Base-by-base conservation (phyloP, 1,140 invertebrate species). In the Hypsibius dujardini region DNA sequence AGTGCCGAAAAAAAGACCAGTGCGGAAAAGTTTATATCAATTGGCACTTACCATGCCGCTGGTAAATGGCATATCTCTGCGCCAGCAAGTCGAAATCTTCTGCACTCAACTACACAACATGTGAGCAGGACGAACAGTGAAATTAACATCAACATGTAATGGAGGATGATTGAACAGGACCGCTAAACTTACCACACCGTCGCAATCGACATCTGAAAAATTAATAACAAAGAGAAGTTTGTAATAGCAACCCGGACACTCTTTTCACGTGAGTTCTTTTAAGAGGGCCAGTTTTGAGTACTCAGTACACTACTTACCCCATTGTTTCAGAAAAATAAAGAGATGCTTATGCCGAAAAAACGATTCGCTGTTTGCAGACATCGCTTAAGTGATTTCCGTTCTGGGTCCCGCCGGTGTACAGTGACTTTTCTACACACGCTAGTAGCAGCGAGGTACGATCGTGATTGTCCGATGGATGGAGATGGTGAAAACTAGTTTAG, bases 1-100 rank as follows among this genome's bases (percentile, higher is more conserved):
- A 28, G 28, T 28, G 28, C 28, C 28, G 28, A 70, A 70, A 71
- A 3, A 71, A 71, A 47, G 47, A 0, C 7, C 50, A 56, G 50
- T 56, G n/a, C 50, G 7, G 50, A 12, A 56, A 56, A 12, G 50
- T 56, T 70, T 7, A 71, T 46, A 14, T 15, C 7, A 73, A 73
- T 46, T n/a, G 7, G 2, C 3, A 59, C 46, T 71, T 73, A 76
- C 75, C 73, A 42, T 67, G 62, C 45, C 62, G 12, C 45, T 67
- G 62, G 42, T 67, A 67, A 42, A 67, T 45, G 12, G 62, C 62
- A 42, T 15, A 67, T 45, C 62, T 12, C 45, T 77, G 77, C 2
- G 77, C 77, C n/a, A 78, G 62, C 45, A 75, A 70, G 1, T 71
- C 46, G 70, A 78, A 77, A 71, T 78, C 77, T 40, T 78, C 76